Evolutionary conservation across 2,888 invertebrate genomes (phyloP), one percentile per base, ranked within the genome.

Genomic region (Nomada flava): DNA sequence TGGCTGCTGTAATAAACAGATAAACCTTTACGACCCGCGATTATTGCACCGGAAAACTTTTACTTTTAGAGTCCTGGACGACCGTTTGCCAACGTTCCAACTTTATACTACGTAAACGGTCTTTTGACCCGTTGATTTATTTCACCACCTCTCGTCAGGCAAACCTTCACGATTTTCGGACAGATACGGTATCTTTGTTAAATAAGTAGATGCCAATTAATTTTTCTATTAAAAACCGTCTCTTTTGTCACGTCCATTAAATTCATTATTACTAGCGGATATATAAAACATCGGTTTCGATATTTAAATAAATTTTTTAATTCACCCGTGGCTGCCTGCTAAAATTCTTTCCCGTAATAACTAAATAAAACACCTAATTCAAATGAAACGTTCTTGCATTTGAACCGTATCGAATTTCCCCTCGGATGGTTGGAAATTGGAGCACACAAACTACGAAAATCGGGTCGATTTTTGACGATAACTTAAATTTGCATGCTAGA

Each of bases 1-100:
- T 91, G 90, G 86, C 84, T 59, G 83, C 85, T 77, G 90, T 86
- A 92, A 93, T 92, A 93, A 93, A 93, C 85, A 84, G 89, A 92
- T 92, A 91, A 91, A 92, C 79, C 89, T 92, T 91, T 92, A 92
- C 79, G 90, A 82, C 86, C 83, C 73, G 80, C 89, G 90, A 92
- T 92, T 91, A 90, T 90, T 90, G 89, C 87, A 87, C 88, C 89
- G 88, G 87, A 79, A 91, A 90, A 91, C 89, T 92, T 92, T 91
- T 91, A 90, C 91, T 88, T 90, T 88, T 80, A 71, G 82, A 78
- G 79, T 71, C 11, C 77, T 20, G 36, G 68, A 72, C 59, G 76
- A 36, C 68, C 64, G 29, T 75, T 71, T 4, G n/a, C 59, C 18
- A 26, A 2, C 55, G 60, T 69, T 53, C 79, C 36, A 59, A 70